Percentiles rank a stretch among this genome's conserved stretches.
Conservation (phyloP, 2,113 vertebrate genomes). For the Erinaceus europaeus region DNA sequence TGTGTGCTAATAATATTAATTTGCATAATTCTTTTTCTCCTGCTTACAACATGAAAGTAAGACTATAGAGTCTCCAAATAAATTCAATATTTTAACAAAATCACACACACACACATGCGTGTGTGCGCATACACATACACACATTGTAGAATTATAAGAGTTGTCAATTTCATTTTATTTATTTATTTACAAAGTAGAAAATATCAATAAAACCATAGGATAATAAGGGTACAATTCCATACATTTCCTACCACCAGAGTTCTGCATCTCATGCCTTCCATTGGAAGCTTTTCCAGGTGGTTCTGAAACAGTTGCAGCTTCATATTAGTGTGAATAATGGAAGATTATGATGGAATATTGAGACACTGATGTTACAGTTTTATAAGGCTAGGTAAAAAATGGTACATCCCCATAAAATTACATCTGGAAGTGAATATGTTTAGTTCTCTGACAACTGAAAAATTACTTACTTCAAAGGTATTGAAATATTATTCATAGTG, state of each 20-base stretch:
- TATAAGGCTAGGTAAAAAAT: neutral
- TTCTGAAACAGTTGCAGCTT: neutral
- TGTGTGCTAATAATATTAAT: too few species aligned
- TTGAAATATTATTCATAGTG: neutral
- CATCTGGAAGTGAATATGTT: neutral
- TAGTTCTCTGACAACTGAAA: constrained; percentile 5
- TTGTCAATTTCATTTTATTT: neutral
- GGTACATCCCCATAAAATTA: neutral
- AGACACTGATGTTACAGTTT: neutral
- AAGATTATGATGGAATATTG: neutral
- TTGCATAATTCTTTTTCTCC: neutral
- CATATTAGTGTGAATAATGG: neutral
- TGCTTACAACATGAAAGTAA: neutral
- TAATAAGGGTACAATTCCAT: too few species aligned
- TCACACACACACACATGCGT: too few species aligned
- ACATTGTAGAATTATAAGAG: neutral
- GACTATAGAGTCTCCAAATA: neutral
- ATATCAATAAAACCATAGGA: too few species aligned
- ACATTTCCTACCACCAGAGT: too few species aligned
- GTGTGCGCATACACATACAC: too few species aligned
- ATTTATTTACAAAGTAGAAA: too few species aligned
- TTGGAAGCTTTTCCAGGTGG: too few species aligned
- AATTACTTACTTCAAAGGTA: neutral
- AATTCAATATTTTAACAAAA: neutral
- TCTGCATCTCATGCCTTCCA: too few species aligned